A percentile compares a stretch with the other conserved stretches of the same genome.
Conservation (phyloP, 2,113 vertebrate species). For the Lepus timidus region DNA sequence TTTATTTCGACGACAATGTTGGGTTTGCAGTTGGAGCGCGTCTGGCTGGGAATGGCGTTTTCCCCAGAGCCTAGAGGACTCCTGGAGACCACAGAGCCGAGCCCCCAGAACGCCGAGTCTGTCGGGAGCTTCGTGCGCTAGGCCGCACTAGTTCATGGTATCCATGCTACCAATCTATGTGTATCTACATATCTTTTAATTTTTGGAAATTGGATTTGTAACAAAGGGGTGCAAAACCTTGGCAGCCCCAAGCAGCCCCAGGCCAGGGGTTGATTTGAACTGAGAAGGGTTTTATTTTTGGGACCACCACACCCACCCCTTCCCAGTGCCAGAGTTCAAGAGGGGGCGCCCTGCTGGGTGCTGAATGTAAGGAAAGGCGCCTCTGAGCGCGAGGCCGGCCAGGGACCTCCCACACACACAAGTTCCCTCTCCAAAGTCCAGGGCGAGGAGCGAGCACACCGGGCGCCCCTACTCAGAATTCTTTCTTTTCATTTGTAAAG, state of each 20-base stretch:
- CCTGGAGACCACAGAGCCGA: constrained; percentile 57
- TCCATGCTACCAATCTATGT: constrained; percentile 88
- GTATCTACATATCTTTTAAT: constrained; percentile 85
- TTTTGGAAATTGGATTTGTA: constrained; percentile 82
- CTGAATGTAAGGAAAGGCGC: constrained; percentile 84
- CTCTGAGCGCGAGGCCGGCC: background rate
- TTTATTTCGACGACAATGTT: constrained; percentile 83
- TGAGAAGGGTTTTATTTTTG: background rate
- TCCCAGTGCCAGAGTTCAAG: rapidly evolving
- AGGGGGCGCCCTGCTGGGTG: constrained; percentile 72
- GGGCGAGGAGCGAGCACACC: background rate
- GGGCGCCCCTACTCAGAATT: background rate
- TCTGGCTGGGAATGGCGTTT: constrained; percentile 46
- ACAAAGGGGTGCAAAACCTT: constrained; percentile 15
- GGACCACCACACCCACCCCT: background rate
- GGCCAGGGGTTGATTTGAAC: background rate
- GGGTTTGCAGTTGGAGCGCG: constrained; percentile 45
- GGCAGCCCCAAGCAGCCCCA: constrained; percentile 63
- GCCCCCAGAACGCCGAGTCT: background rate
- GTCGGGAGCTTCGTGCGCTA: constrained; percentile 74
- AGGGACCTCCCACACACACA: background rate
- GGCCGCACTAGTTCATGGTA: constrained; percentile 88
- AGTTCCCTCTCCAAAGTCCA: background rate
- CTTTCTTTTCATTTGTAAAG: constrained; percentile 59
- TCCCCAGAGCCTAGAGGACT: constrained; percentile 55